phyloP scores from a whole-genome alignment of 2,888 invertebrate species.

The Scelioninae gen. 2 region DNA sequence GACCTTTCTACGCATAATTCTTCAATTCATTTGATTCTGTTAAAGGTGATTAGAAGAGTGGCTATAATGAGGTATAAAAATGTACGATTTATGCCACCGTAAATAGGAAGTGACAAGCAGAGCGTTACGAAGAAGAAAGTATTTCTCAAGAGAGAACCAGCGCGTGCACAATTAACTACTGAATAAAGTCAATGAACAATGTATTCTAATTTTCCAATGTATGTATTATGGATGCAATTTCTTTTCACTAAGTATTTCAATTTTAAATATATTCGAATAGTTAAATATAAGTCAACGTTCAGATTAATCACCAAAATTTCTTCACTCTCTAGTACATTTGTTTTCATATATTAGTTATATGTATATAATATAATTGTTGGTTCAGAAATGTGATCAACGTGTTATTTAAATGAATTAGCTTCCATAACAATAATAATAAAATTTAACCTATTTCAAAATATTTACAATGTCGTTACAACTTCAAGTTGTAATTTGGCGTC shows the following conservation, averaged over 20 bases:
- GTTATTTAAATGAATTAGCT: too few species aligned
- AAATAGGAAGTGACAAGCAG: slow-evolving; percentile 61
- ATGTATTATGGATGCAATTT: slow-evolving; percentile 57
- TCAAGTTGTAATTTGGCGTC: too few species aligned
- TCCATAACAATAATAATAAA: too few species aligned
- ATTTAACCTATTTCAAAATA: too few species aligned
- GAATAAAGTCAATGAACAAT: slow-evolving; percentile 59
- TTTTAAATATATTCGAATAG: slow-evolving; percentile 34
- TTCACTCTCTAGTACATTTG: too few species aligned
- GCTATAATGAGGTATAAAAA: slow-evolving; percentile 54
- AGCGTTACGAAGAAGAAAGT: slow-evolving; percentile 61
- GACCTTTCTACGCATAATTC: slow-evolving; percentile 28
- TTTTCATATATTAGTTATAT: too few species aligned
- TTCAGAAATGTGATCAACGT: too few species aligned
- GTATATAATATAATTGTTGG: too few species aligned
- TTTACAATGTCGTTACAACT: too few species aligned
- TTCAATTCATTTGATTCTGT: slow-evolving; percentile 39
- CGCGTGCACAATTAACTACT: slow-evolving; percentile 60
- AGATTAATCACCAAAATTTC: too few species aligned
- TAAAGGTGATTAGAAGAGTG: slow-evolving; percentile 51
- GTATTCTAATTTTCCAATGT: slow-evolving; percentile 59
- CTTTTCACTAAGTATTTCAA: slow-evolving; percentile 49
- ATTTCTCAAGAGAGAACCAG: slow-evolving; percentile 58
- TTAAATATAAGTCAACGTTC: too few species aligned
- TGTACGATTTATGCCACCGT: slow-evolving; percentile 58